These are phyloP conservation scores for Gallinago stenura DNA, from an alignment of 2,797 vertebrate genomes.

Conservation along the genomic window DNA sequence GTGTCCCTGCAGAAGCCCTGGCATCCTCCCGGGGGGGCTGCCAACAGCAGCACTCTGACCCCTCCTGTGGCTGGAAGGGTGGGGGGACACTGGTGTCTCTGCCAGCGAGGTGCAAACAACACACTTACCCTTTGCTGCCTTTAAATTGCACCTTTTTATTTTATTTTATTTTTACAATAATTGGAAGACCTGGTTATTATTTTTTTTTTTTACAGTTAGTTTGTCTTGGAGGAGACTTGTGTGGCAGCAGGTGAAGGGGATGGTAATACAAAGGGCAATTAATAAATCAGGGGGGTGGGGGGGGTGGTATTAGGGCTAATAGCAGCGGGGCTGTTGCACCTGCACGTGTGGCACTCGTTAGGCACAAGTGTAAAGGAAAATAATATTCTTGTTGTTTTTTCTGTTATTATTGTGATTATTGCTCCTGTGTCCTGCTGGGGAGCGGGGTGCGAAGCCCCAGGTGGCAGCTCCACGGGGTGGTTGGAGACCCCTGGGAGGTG, in stretches of 20 bases:
- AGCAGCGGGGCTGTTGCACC: neutral
- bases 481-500: accelerated
- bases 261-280: no score
- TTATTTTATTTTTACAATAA: neutral
- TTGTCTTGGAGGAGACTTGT: neutral
- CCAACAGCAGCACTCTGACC: accelerated
- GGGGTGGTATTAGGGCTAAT: neutral
- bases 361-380: neutral
- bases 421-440: neutral
- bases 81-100: neutral
- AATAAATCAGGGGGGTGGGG: neutral
- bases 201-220: neutral
- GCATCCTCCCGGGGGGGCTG: neutral
- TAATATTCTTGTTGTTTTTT: neutral
- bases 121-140: neutral
- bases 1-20: accelerated
- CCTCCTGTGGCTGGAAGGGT: neutral
- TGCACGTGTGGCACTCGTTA: neutral
- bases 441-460: neutral
- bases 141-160: neutral
- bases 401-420: neutral
- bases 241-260: neutral
- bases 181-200: neutral
- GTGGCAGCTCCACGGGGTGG: neutral
- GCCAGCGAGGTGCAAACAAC: neutral